Conservation (phyloP, 2,797 vertebrate genomes). For the Salarias fasciatus region DNA sequence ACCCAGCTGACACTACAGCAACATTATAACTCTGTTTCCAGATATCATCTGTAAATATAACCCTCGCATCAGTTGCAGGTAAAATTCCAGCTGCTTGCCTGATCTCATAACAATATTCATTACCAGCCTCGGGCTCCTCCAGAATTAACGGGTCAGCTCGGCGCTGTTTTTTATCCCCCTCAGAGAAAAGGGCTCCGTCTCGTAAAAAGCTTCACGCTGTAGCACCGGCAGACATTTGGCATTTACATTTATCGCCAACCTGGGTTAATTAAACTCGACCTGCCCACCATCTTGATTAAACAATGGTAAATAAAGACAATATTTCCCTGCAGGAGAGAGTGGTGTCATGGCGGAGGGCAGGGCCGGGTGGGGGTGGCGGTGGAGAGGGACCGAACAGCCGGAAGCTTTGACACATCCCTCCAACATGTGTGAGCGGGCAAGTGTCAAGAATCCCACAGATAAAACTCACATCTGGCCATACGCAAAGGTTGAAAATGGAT, state of each 20-base stretch:
- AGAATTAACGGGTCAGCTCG: constrained; percentile 61
- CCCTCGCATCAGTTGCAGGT: constrained; percentile 28
- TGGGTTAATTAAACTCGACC: constrained; percentile 81
- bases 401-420: neutral
- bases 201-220: constrained; percentile 65
- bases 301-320: constrained; percentile 76
- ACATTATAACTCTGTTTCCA: constrained; percentile 4
- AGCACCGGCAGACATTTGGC: constrained; percentile 72
- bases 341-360: constrained; percentile 29
- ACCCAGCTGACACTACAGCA: too few relatives aligned
- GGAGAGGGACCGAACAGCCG: neutral
- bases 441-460: constrained; percentile 5
- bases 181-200: constrained; percentile 57
- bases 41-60: constrained; percentile 39
- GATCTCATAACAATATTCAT: constrained; percentile 57
- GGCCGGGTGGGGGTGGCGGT: neutral
- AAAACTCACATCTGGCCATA: constrained; percentile 43
- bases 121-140: constrained; percentile 42
- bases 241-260: constrained; percentile 76
- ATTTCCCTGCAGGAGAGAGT: constrained; percentile 49
- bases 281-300: constrained; percentile 75
- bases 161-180: constrained; percentile 62
- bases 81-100: constrained; percentile 39
- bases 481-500: constrained; percentile 28
- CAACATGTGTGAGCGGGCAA: neutral